Percentiles rank a stretch among this genome's conserved stretches.
phyloP scores from a whole-genome alignment of 1,140 invertebrate species.

The Pseudomyrmex pallidus region DNA sequence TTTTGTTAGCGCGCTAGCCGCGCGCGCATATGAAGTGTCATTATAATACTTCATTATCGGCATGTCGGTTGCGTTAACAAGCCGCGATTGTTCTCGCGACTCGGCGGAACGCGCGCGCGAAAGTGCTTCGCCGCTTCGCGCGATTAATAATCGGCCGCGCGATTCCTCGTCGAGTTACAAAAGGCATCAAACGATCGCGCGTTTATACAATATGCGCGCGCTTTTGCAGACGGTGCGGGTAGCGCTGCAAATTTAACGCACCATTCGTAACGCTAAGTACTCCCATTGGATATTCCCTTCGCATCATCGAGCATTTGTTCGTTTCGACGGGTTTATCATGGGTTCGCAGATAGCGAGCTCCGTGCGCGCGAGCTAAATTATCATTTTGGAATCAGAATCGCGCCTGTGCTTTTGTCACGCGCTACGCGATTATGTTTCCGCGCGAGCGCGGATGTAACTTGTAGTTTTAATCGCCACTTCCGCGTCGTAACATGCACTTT shows the following conservation, averaged over 20 bases:
- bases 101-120: slow-evolving; percentile 21
- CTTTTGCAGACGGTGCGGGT: slow-evolving; percentile 42
- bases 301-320: slow-evolving; percentile 52
- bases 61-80: slow-evolving; percentile 54
- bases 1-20: slow-evolving; percentile 9
- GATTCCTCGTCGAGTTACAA: slow-evolving; percentile 39
- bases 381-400: slow-evolving; percentile 44
- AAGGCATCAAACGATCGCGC: slow-evolving; percentile 54
- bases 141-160: slow-evolving; percentile 34
- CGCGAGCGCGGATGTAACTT: slow-evolving; percentile 2
- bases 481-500: neutral
- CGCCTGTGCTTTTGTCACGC: slow-evolving; percentile 42
- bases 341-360: neutral
- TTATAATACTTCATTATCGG: slow-evolving; percentile 59
- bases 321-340: slow-evolving; percentile 40
- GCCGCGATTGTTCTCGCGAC: slow-evolving; percentile 56
- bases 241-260: slow-evolving; percentile 54
- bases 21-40: slow-evolving; percentile 24
- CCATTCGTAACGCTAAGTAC: slow-evolving; percentile 53
- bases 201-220: slow-evolving; percentile 48
- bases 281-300: slow-evolving; percentile 54
- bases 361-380: slow-evolving; percentile 29
- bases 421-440: slow-evolving; percentile 19
- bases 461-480: slow-evolving; percentile 26
- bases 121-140: slow-evolving; percentile 25